phyloP scores from a whole-genome alignment of 2,888 invertebrate species.

The Steinernema carpocapsae region DNA sequence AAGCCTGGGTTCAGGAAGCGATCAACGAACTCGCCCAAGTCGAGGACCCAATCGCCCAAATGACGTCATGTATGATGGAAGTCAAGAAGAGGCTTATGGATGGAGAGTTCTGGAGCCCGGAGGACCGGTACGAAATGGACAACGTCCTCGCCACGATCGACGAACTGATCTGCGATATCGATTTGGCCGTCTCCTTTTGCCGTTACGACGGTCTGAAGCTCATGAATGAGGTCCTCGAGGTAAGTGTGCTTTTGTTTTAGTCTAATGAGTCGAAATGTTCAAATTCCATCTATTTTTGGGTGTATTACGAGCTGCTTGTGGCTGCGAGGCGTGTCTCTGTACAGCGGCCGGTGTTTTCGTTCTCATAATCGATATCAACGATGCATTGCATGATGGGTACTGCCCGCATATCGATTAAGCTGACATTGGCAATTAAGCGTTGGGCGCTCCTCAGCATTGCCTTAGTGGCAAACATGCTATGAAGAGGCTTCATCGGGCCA shows the following conservation, averaged over 20 bases:
- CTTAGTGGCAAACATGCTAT: too few species aligned
- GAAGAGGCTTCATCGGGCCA: too few species aligned
- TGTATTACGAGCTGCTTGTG: too few species aligned
- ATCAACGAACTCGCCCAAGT: not conserved
- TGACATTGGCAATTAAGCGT: too few species aligned
- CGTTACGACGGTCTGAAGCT: not conserved
- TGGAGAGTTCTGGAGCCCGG: not conserved
- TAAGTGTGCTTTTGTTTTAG: not conserved
- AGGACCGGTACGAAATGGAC: not conserved
- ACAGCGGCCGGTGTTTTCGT: too few species aligned
- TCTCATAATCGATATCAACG: too few species aligned
- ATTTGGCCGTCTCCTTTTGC: not conserved
- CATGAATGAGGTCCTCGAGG: not conserved
- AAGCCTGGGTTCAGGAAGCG: not conserved
- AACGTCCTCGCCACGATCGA: not conserved
- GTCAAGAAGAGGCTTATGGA: not conserved
- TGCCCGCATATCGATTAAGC: too few species aligned
- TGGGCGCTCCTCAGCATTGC: too few species aligned
- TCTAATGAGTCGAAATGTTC: too few species aligned
- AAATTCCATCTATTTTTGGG: too few species aligned
- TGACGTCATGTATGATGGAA: slow-evolving; percentile 21
- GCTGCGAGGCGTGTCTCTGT: too few species aligned
- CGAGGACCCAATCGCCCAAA: not conserved
- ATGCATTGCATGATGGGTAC: too few species aligned
- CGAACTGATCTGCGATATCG: not conserved